Base-by-base conservation (phyloP, 2,113 vertebrate genomes). In the Danio rerio region DNA sequence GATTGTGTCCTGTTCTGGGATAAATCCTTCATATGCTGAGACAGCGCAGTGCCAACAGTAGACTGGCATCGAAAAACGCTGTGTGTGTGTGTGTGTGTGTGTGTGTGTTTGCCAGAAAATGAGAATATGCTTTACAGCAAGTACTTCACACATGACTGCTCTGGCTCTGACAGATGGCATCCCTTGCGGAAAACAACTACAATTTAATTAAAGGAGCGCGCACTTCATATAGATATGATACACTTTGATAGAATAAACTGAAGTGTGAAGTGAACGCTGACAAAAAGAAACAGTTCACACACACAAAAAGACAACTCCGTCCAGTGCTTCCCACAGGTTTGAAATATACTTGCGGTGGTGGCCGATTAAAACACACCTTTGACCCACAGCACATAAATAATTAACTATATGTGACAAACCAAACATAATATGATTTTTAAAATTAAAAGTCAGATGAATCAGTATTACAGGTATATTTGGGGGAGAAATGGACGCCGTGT, bases 91-190 rank as follows among this genome's bases (percentile, higher is more conserved):
- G 31, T 31, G 31, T 31, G 12, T 74, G 43, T 5, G 49, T 59
- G 65, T 76, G 62, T 84, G 83, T 55, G 15, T 10, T 40, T 47
- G 65, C 53, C 78, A 70, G 75, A 10, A 50, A 65, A 73, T 65
- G 52, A 79, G 47, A 47, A 62, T 62, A 58, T 69, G 53, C 49
- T 81, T 66, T 59, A 66, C 59, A 42, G n/a, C 18, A 55, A 86
- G 72, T n/a, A 21, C 50, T 78, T 80, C 52, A 77, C 50, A 58
- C 83, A 78, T 59, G 80, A 61, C 31, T 50, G 56, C 82, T 50
- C 66, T 65, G 47, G 82, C 66, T 78, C 73, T 59, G 77, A 55
- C 70, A 40, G 52, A 52, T 55, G 50, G 50, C n/a, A 11, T 20
- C n/a, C 43, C 43, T 69, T 20, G 43, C 47, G 43, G 18, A 20